These are phyloP conservation scores for Scolopax mira DNA, from an alignment of 2,113 vertebrate species.

Conservation along the genomic window DNA sequence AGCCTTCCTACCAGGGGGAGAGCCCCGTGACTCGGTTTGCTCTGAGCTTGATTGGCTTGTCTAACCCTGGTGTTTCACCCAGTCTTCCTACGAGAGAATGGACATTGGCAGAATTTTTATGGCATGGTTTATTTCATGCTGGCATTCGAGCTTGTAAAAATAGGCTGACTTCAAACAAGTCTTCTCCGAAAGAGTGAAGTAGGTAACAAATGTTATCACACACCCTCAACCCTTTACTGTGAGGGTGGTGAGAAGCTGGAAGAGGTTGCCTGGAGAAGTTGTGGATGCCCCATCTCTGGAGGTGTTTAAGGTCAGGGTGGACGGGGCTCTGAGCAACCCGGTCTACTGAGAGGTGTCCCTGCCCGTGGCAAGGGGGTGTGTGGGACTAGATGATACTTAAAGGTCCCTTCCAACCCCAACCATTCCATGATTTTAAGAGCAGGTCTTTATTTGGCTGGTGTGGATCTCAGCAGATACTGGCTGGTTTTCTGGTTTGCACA, in stretches of 20 bases:
- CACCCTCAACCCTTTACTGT: rapidly evolving
- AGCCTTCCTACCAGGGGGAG: rapidly evolving
- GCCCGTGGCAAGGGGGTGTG: not conserved
- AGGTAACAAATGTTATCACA: too few species aligned
- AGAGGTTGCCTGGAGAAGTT: not conserved
- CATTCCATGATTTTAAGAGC: not conserved
- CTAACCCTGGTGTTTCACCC: not conserved
- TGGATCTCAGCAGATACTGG: not conserved
- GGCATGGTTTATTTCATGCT: not conserved
- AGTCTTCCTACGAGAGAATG: not conserved
- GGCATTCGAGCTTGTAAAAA: not conserved
- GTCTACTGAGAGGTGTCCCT: not conserved
- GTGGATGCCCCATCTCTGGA: not conserved
- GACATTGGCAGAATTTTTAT: not conserved
- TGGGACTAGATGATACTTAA: not conserved
- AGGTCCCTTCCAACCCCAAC: not conserved
- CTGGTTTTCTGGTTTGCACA: not conserved
- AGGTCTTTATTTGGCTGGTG: not conserved
- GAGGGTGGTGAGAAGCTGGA: not conserved
- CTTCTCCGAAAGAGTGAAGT: not conserved
- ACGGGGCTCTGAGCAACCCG: not conserved
- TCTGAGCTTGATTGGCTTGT: not conserved
- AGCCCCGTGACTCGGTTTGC: not conserved
- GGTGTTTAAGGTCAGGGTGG: not conserved
- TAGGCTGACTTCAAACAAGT: not conserved